Conservation (phyloP, 2,797 vertebrate species). For the Pipistrellus pipistrellus region DNA sequence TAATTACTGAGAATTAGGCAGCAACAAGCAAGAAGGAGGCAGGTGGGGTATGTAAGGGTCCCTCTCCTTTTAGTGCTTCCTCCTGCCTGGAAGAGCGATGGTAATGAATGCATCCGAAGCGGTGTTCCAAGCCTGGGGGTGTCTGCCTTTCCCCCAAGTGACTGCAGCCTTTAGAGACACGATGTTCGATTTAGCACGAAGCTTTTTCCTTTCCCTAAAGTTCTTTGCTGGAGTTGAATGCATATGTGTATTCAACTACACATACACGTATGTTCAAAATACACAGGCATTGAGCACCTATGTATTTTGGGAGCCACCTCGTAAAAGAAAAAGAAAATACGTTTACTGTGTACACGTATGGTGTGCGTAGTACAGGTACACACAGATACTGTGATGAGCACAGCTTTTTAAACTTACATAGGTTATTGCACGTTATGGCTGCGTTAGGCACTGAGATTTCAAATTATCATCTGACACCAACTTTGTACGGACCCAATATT, state of each 20-base stretch:
- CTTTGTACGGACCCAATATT: conserved; percentile 73
- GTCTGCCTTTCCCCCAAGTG: background rate
- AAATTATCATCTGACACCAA: conserved; percentile 57
- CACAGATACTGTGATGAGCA: background rate
- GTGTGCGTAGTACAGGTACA: background rate
- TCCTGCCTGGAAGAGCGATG: background rate
- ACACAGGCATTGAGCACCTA: background rate
- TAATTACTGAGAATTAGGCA: conserved; percentile 39
- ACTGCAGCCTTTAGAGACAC: conserved; percentile 19
- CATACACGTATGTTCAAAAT: too few species aligned
- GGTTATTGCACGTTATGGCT: background rate
- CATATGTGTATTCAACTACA: background rate
- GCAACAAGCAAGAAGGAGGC: background rate
- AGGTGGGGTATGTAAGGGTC: background rate
- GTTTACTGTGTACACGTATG: background rate
- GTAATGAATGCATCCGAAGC: background rate
- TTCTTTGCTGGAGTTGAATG: background rate
- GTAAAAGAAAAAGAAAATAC: background rate
- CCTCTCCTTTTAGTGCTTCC: background rate
- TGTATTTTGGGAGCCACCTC: background rate
- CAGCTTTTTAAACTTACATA: conserved; percentile 11
- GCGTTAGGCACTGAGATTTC: conserved; percentile 50
- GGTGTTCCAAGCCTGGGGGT: background rate
- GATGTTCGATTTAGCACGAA: background rate
- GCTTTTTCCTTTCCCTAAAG: background rate